These are phyloP conservation scores for Bergia sp. DNA, from an alignment of 92 coral and sea anemone species.

Conservation along the genomic window DNA sequence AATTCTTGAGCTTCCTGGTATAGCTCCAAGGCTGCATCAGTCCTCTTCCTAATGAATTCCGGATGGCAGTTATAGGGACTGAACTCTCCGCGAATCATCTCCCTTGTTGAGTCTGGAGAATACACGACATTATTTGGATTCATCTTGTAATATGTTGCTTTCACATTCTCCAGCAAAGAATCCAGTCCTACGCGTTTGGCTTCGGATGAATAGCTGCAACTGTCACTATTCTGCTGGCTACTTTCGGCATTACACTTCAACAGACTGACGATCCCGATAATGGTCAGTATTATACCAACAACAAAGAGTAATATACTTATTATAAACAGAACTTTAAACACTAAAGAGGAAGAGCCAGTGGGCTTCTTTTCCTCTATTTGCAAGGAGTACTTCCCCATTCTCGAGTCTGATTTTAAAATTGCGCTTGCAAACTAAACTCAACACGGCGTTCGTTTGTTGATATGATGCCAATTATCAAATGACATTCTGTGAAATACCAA, in stretches of 20 bases:
- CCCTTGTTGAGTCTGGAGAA: slow-evolving; percentile 74
- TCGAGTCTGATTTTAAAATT: no score
- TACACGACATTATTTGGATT: slow-evolving; percentile 77
- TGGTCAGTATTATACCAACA: slow-evolving; percentile 73
- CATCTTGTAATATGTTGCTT: slow-evolving; percentile 70
- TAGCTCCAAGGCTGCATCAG: slow-evolving; percentile 68
- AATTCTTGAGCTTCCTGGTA: slow-evolving; percentile 54
- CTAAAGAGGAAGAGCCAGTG: slow-evolving; percentile 10
- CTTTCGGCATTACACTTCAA: neutral
- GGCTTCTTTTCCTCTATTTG: slow-evolving; percentile 22
- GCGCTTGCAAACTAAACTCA: no score
- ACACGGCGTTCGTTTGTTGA: no score
- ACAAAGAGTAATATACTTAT: slow-evolving; percentile 58
- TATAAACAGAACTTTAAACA: slow-evolving; percentile 48
- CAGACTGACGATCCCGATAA: slow-evolving; percentile 54
- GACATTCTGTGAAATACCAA: no score
- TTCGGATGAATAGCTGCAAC: slow-evolving; percentile 66
- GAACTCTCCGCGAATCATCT: slow-evolving; percentile 55
- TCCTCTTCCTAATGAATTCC: slow-evolving; percentile 73
- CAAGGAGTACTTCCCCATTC: slow-evolving; percentile 14
- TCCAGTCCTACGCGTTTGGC: slow-evolving; percentile 74
- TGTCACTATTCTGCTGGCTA: neutral
- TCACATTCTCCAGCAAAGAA: slow-evolving; percentile 68
- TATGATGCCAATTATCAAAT: no score
- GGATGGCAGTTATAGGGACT: slow-evolving; percentile 97